Base-by-base conservation (phyloP, 2,113 vertebrate species). In the Parus major region DNA sequence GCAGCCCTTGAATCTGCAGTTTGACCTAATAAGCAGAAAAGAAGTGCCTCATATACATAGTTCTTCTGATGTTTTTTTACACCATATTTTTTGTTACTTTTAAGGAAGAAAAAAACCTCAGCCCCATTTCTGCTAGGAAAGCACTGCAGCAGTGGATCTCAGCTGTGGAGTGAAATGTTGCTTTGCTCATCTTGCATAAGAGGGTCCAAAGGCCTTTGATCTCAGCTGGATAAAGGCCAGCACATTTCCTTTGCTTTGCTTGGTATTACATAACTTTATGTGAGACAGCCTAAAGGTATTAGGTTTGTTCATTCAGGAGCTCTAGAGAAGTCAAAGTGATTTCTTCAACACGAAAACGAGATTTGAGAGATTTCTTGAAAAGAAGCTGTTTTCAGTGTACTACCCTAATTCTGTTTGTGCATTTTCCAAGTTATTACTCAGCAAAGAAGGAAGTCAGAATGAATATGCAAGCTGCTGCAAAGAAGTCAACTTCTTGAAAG, bases 181-280 rank as follows among this genome's bases (percentile, higher is more conserved):
- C 47, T 7, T 66, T 94, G 75, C 59, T 91, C 22, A 88, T 70
- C 75, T 94, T 95, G 68, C 31, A 4, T 63, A 52, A 92, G 47
- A 90, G 31, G 4, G 42, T 77, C 55, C 50, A 66, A 85, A 77
- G 75, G 63, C 87, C 82, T 95, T 93, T 91, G 82, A 88, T 94
- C 42, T 92, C 60, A n/a, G 15, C 79, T 80, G 70, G 82, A 83
- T 73, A 73, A 86, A 93, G 78, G 66, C 91, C 93, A 96, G 75
- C 47, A 70, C 71, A 57, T 91, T 96, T 94, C 87, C 91, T 95
- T 91, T 95, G 84, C 80, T 95, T 89, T 88, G 13, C 29, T 75
- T 87, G 65, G 59, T 87, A 35, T 94, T 89, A 41, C 70, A 20
- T n/a, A 91, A 59, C 50, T 94, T 89, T 77, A 31, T 80, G 42